Base-by-base conservation (phyloP, 2,888 invertebrate species). In the Brenthis daphne region DNA sequence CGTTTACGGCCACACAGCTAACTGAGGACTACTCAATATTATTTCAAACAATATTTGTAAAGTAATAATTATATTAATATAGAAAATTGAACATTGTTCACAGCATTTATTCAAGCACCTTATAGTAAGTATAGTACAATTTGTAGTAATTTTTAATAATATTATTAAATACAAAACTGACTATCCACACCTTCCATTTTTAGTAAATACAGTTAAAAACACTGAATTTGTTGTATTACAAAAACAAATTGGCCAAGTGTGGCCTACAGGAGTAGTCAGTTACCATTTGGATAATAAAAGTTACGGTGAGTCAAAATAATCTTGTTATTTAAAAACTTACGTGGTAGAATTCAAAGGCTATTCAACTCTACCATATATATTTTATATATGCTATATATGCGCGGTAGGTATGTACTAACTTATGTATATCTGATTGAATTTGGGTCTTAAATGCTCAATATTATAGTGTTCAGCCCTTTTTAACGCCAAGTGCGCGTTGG, bases 211-310 rank as follows among this genome's bases (percentile, higher is more conserved):
- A 12, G 14, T 71, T 20, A 48, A 29, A 43, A 61, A 65, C 16
- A 20, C 29, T 50, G 57, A 71, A 20, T 3, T 43, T 51, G 29
- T 50, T 50, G 63, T 24, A 43, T 20, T 61, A 12, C 73, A 73
- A 65, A 69, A 74, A 54, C 66, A 68, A 37, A 60, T 64, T 16
- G 75, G 57, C 16, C 20, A 57, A 5, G 57, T 57, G 0, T 79
- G 79, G 79, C 76, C 75, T 0, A 73, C 71, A 56, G 79, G 79
- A 33, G 65, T 79, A 24, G 67, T 79, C 37, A 70, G 69, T 6
- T 79, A 77, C 63, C 73, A 71, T 60, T 68, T 79, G 14, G 76
- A 79, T 58, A 68, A 58, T 12, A 20, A 67, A 8, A 69, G 64
- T 57, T 79, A 78, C 64, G 78, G 79, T 79, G 70, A 76, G 72